Percentiles rank a stretch among this genome's conserved stretches.
Evolutionary conservation across 1,140 invertebrate genomes (phyloP).

Genomic region (Tachypleus tridentatus): DNA sequence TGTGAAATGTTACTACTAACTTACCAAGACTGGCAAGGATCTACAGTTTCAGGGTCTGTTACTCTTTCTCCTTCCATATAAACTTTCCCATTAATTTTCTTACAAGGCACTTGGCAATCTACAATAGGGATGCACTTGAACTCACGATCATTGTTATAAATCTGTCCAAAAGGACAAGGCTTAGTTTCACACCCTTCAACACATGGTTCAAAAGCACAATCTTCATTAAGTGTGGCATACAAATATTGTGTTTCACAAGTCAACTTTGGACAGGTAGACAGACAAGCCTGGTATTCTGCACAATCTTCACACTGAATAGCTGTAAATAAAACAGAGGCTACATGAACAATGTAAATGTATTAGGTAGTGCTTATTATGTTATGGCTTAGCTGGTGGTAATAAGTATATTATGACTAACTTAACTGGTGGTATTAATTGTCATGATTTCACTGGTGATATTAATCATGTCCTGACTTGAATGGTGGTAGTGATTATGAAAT

Average conservation of each 20-base stretch:
- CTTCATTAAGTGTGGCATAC: slow-evolving; percentile 38
- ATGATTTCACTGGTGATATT: slow-evolving; percentile 63
- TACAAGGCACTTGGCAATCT: slow-evolving; percentile 62
- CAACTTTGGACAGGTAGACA: slow-evolving; percentile 61
- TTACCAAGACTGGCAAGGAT: slow-evolving; percentile 63
- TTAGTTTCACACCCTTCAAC: slow-evolving; percentile 63
- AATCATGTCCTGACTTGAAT: slow-evolving; percentile 54
- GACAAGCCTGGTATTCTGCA: slow-evolving; percentile 61
- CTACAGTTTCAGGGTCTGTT: slow-evolving; percentile 38
- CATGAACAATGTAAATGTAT: not conserved
- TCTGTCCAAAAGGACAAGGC: slow-evolving; percentile 52
- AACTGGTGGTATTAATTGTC: slow-evolving; percentile 45
- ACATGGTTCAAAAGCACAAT: slow-evolving; percentile 58
- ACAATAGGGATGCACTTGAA: slow-evolving; percentile 52
- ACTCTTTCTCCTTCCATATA: slow-evolving; percentile 22
- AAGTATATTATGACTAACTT: not conserved
- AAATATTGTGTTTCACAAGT: slow-evolving; percentile 68
- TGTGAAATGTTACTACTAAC: not conserved
- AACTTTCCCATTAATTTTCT: slow-evolving; percentile 10
- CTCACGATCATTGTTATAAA: slow-evolving; percentile 53
- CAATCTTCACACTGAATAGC: slow-evolving; percentile 79
- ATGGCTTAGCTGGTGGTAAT: too few relatives aligned
- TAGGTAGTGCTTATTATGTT: not conserved
- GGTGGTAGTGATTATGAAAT: slow-evolving; percentile 55
- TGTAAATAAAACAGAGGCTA: slow-evolving; percentile 31